Evolutionary conservation across 2,888 invertebrate genomes (phyloP).

Genomic region (Chymomyza fuscimana): DNA sequence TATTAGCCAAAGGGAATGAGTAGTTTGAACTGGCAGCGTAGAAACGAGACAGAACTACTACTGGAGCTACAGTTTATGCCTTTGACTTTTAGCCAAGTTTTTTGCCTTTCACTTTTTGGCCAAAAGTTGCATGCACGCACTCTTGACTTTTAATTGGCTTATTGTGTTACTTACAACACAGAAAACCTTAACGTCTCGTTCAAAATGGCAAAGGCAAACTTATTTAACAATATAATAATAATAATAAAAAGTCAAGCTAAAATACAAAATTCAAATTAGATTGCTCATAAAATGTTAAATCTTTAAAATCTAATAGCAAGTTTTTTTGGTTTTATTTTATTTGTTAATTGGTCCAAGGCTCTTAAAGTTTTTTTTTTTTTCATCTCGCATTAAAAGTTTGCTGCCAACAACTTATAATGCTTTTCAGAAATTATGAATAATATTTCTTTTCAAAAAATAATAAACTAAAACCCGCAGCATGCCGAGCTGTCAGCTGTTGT

Average conservation of each 20-base stretch:
- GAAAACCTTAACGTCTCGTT: slow-evolving; percentile 10
- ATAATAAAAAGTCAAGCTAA: neutral
- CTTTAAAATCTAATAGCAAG: neutral
- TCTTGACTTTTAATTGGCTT: slow-evolving; percentile 68
- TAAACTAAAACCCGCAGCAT: neutral
- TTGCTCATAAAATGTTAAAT: neutral
- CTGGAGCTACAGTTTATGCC: neutral
- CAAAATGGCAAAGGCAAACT: neutral
- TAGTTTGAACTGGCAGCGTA: neutral
- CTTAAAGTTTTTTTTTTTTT: neutral
- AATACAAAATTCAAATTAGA: neutral
- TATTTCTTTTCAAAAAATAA: slow-evolving; percentile 6
- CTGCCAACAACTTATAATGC: neutral
- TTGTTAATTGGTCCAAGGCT: slow-evolving; percentile 1
- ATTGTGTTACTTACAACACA: slow-evolving; percentile 47
- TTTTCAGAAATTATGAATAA: slow-evolving; percentile 2
- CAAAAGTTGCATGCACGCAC: slow-evolving; percentile 34
- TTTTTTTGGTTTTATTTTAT: neutral
- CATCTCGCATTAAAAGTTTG: neutral
- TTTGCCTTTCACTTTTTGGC: slow-evolving; percentile 34
- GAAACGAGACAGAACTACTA: neutral
- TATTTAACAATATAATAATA: neutral
- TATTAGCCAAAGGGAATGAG: slow-evolving; percentile 21
- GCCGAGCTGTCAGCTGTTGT: slow-evolving; percentile 55
- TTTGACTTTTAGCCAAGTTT: slow-evolving; percentile 28